These are phyloP conservation scores for Torymus aiolomorphi DNA, from an alignment of 2,888 invertebrate genomes.

Conservation along the genomic window DNA sequence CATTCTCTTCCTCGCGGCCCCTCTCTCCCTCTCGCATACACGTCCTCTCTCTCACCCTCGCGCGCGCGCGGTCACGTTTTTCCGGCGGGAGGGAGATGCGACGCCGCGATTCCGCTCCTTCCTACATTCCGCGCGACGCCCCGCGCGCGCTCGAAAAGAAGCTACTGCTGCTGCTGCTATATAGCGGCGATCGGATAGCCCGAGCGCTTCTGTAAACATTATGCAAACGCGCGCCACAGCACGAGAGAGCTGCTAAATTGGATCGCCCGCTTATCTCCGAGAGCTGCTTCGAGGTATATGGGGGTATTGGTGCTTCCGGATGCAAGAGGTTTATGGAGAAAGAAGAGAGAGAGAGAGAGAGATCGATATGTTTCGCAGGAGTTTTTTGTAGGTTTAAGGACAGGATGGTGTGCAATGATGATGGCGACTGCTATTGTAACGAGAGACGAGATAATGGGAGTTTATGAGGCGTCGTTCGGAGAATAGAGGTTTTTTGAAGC, in stretches of 20 bases:
- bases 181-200: conserved; percentile 15
- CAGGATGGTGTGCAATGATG: too few relatives aligned
- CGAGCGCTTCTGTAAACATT: conserved; percentile 38
- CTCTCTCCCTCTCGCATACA: neutral
- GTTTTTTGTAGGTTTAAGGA: too few relatives aligned
- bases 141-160: conserved; percentile 15
- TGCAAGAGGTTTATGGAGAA: neutral
- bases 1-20: neutral
- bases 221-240: conserved; percentile 11
- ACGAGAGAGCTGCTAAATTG: conserved; percentile 17
- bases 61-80: neutral
- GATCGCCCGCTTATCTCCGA: conserved; percentile 6
- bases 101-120: neutral
- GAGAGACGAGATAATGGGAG: too few relatives aligned
- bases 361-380: too few relatives aligned
- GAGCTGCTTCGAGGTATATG: neutral
- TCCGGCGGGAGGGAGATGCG: neutral
- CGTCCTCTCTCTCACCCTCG: neutral
- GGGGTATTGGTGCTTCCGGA: conserved; percentile 17
- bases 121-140: conserved; percentile 38
- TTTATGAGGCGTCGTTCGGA: too few relatives aligned
- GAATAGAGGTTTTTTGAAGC: too few relatives aligned
- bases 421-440: too few relatives aligned
- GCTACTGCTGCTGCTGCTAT: neutral
- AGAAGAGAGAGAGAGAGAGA: too few relatives aligned